Conservation (phyloP, 2,113 vertebrate genomes). For the Microtus montanus region DNA sequence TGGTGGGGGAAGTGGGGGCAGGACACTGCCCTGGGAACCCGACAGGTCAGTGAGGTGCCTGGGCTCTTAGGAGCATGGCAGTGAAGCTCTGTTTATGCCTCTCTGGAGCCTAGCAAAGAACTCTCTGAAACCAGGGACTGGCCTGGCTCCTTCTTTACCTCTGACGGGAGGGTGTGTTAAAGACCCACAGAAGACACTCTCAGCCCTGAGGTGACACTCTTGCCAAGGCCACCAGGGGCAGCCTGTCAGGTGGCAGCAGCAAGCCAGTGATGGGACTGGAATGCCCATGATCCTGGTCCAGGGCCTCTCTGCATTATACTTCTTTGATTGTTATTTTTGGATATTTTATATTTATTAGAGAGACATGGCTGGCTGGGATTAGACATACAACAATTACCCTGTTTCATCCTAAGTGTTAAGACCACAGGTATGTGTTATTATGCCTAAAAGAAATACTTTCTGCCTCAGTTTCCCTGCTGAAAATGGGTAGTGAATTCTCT, state of each 20-base stretch:
- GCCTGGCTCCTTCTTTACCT: not conserved
- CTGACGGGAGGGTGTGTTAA: not conserved
- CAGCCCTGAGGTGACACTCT: not conserved
- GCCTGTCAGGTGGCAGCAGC: not conserved
- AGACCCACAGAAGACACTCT: not conserved
- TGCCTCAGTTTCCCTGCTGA: not conserved
- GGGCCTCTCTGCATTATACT: fast-evolving
- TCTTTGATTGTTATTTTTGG: not conserved
- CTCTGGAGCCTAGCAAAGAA: not conserved
- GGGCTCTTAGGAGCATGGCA: not conserved
- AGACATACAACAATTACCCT: not conserved
- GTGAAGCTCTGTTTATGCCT: too few relatives aligned
- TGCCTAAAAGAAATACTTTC: not conserved
- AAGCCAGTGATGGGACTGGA: not conserved
- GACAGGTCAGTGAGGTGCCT: too few relatives aligned
- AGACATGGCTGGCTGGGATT: not conserved
- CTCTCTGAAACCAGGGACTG: not conserved
- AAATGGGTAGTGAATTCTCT: not conserved
- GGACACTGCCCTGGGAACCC: too few relatives aligned
- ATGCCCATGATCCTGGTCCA: not conserved
- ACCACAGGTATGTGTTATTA: not conserved
- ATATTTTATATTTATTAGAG: not conserved
- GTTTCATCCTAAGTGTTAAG: not conserved
- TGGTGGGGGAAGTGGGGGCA: too few relatives aligned
- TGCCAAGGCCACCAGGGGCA: not conserved